Evolutionary conservation across 1,140 invertebrate species (phyloP), one percentile per base, ranked within the genome.

Genomic region (Araneus ventricosus): DNA sequence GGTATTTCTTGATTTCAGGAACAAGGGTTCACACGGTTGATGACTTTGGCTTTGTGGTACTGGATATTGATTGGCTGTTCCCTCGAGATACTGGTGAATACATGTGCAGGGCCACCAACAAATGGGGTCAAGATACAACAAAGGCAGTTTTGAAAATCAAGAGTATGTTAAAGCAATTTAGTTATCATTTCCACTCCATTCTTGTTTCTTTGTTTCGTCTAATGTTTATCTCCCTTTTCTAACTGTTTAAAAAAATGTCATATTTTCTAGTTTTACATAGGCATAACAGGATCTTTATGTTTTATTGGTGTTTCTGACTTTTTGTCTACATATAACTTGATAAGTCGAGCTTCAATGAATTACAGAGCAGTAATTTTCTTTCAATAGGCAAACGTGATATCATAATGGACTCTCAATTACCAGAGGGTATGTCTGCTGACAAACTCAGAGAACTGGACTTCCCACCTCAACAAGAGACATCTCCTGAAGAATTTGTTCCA

Each of bases 391-490:
- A 99, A 95, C 97, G 97, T 93, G 97, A 97, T 59, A 98, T 99
- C 95, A 97, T 99, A 94, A 97, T 98, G 93, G 98, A 99, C 63
- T 98, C 98, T 7, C 98, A 99, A 95, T 95, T 99, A 75, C 98
- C 98, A 24, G 97, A 98, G 94, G 98, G 98, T 80, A 98, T 99
- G 97, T 98, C 97, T 94, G 97, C 98, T 70, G 98, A 98, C 94
- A 98, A 98, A 95, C 96, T 99, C 41, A 98, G 98, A 95, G 98
- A 99, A 95, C 96, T 99, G 88, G 99, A 99, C 96, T 97, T 97
- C 94, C 98, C 98, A 59, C 97, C 97, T 88, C 95, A 98, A 0
- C 96, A 96, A 80, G 97, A 97, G 94, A 96, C 96, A 79, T 96
- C 96, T 10, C 97, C 97, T 89, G 96, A 96, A 93, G 97, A 98